phyloP scores from a whole-genome alignment of 2,797 vertebrate species.

The Helostoma temminkii region DNA sequence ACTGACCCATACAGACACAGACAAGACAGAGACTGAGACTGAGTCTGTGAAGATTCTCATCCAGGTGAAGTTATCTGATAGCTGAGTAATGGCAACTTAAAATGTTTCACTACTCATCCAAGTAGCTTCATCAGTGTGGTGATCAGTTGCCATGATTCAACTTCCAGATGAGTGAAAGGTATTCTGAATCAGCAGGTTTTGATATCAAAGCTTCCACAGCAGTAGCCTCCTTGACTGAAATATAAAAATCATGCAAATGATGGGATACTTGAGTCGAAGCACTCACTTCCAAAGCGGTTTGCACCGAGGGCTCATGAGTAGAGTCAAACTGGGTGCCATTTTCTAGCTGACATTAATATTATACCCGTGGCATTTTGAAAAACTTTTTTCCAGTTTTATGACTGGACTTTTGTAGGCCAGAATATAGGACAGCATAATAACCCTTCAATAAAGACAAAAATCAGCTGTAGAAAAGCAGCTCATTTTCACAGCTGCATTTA shows the following conservation, averaged over 20 bases:
- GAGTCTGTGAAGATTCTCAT: no score
- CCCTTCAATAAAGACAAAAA: no score
- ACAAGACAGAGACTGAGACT: no score
- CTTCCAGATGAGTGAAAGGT: no score
- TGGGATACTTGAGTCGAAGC: constrained; percentile 7
- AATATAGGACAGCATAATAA: background rate
- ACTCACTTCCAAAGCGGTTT: constrained; percentile 27
- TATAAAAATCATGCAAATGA: constrained; percentile 10
- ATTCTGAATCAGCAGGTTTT: background rate
- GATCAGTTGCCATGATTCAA: no score
- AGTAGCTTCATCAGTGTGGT: no score
- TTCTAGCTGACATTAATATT: constrained; percentile 35
- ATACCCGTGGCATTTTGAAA: constrained; percentile 24
- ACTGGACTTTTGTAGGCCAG: background rate
- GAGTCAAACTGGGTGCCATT: constrained; percentile 19
- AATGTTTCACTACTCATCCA: no score
- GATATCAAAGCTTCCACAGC: constrained; percentile 6
- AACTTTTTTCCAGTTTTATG: constrained; percentile 9
- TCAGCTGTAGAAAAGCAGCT: background rate
- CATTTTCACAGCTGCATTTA: background rate
- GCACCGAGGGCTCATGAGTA: background rate
- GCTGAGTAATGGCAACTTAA: no score
- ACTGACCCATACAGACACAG: background rate
- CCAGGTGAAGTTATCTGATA: no score
- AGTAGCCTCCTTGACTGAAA: constrained; percentile 3